Base-by-base conservation (phyloP, 1,140 invertebrate genomes). In the Trichonephila inaurata region DNA sequence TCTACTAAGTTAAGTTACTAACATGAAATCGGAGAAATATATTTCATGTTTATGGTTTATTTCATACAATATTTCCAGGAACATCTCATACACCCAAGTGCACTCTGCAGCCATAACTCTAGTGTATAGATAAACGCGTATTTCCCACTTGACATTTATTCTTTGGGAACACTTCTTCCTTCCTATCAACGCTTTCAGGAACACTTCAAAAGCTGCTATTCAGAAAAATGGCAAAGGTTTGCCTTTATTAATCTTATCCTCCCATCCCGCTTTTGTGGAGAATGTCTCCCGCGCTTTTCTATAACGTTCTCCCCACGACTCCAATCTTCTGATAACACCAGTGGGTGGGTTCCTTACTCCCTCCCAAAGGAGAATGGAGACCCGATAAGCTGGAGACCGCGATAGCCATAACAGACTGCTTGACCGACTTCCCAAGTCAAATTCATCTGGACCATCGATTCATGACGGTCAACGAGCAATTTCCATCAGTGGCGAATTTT, bases 351-450 rank as follows among this genome's bases (percentile, higher is more conserved):
- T 21, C 16, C 5, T n/a, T 21, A 33, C 28, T 40, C 33, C n/a
- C n/a, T n/a, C 44, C 66, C 66, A 16, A 89, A 60, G 1, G 44
- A 89, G 88, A 89, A 77, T 60, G 44, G 66, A 66, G 62, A 7
- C 61, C 66, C 40, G 69, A 89, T 89, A 89, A 89, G 24, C 51
- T n/a, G 64, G 44, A 89, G 61, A 72, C 40, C 66, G 66, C 33
- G 88, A 58, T 72, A 69, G 33, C 88, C 21, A 72, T 77, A 89
- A 89, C 60, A 89, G 88, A 89, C 88, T 77, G 88, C 66, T 89
- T 89, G 88, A 89, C 88, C 88, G 88, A 77, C 66, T 89, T 89
- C 86, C 61, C 18, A 58, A 89, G 88, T 89, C 88, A 89, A 77
- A 89, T 89, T 89, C 88, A 89, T 69, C 88, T 89, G 88, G 64